These are phyloP conservation scores for Plagodis dolabraria DNA, from an alignment of 2,888 invertebrate species.

Conservation along the genomic window DNA sequence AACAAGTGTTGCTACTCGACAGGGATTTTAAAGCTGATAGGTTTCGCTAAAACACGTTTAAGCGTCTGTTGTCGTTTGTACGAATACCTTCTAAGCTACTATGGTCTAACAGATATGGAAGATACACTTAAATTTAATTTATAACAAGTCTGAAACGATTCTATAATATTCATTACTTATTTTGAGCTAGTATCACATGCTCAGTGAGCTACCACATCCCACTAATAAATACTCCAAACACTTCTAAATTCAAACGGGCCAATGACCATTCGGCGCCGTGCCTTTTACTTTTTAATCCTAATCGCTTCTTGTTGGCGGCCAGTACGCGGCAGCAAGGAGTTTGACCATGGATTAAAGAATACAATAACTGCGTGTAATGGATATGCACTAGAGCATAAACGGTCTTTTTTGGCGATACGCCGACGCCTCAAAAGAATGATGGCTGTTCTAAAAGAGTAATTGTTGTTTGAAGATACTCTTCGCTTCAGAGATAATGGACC, in stretches of 20 bases:
- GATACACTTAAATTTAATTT: too few species aligned
- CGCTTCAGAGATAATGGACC: slow-evolving; percentile 41
- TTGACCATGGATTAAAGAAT: slow-evolving; percentile 63
- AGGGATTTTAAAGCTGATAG: too few species aligned
- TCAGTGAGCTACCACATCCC: too few species aligned
- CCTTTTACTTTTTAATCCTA: slow-evolving; percentile 45
- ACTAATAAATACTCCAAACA: background rate
- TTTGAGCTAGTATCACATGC: too few species aligned
- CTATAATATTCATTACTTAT: too few species aligned
- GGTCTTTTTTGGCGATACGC: slow-evolving; percentile 63
- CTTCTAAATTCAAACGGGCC: slow-evolving; percentile 31
- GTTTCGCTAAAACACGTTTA: too few species aligned
- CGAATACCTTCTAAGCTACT: too few species aligned
- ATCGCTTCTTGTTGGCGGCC: slow-evolving; percentile 39
- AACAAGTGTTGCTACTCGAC: too few species aligned
- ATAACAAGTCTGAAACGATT: too few species aligned
- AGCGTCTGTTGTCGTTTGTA: too few species aligned
- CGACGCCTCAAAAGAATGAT: slow-evolving; percentile 53
- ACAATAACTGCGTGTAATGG: slow-evolving; percentile 73
- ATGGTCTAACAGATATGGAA: too few species aligned
- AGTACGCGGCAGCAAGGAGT: slow-evolving; percentile 55
- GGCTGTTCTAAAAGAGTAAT: slow-evolving; percentile 34
- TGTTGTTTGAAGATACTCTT: slow-evolving; percentile 47
- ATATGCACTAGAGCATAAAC: slow-evolving; percentile 82
- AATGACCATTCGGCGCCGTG: slow-evolving; percentile 56